Evolutionary conservation across 2,888 invertebrate genomes (phyloP).

Genomic region (Electrophaes corylata): DNA sequence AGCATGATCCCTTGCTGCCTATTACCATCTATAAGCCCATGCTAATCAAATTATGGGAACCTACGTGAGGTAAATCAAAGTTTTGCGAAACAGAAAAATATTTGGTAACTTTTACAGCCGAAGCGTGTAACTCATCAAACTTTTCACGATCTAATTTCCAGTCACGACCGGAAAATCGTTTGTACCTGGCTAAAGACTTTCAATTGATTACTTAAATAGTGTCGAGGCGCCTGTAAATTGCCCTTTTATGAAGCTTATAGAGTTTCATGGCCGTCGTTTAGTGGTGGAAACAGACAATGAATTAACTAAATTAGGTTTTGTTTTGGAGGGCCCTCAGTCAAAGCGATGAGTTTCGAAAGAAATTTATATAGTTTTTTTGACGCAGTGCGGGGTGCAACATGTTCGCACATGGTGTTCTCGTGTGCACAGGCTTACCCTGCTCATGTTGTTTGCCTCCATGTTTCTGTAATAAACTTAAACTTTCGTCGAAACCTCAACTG

Average conservation of each 20-base stretch:
- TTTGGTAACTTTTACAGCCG: constrained; percentile 25
- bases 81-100: constrained; percentile 30
- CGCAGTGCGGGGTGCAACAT: constrained; percentile 53
- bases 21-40: not conserved
- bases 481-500: constrained; percentile 58
- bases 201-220: constrained; percentile 61
- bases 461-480: constrained; percentile 50
- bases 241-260: constrained; percentile 48
- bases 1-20: constrained; percentile 31
- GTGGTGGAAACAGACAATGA: constrained; percentile 42
- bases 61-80: constrained; percentile 17
- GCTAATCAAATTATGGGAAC: constrained; percentile 24
- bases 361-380: constrained; percentile 20
- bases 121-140: constrained; percentile 35
- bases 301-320: constrained; percentile 41
- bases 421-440: constrained; percentile 73
- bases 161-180: constrained; percentile 36
- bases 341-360: constrained; percentile 12
- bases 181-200: constrained; percentile 38
- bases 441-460: constrained; percentile 72
- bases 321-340: constrained; percentile 26
- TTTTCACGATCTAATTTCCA: constrained; percentile 38
- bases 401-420: constrained; percentile 54
- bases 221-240: constrained; percentile 34
- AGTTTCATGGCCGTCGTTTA: constrained; percentile 47